phyloP scores from a whole-genome alignment of 2,888 invertebrate genomes.

The Drosophila lutescens region DNA sequence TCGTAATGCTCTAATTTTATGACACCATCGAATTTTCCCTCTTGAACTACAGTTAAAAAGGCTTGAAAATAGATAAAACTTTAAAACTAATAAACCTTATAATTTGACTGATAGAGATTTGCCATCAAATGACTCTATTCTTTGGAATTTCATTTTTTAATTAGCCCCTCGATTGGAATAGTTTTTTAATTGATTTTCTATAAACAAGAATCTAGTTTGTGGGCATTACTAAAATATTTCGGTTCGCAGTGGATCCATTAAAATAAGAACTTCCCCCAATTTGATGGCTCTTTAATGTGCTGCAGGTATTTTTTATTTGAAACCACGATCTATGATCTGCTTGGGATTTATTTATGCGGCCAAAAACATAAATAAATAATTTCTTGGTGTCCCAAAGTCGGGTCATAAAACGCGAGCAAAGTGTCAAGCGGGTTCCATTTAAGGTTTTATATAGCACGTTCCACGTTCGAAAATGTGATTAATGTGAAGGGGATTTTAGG shows the following conservation, averaged over 20 bases:
- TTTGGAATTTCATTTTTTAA: slow-evolving; percentile 70
- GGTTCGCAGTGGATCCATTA: slow-evolving; percentile 41
- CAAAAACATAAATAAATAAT: slow-evolving; percentile 27
- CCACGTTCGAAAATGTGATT: slow-evolving; percentile 33
- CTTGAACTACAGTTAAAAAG: slow-evolving; percentile 44
- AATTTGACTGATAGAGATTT: slow-evolving; percentile 56
- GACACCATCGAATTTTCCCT: slow-evolving; percentile 22
- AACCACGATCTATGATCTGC: slow-evolving; percentile 41
- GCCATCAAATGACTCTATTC: slow-evolving; percentile 69
- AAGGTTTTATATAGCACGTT: slow-evolving; percentile 55
- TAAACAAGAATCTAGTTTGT: slow-evolving; percentile 45
- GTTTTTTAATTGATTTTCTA: slow-evolving; percentile 76
- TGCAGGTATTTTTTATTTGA: slow-evolving; percentile 49
- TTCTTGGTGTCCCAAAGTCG: slow-evolving; percentile 42
- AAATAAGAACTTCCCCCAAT: slow-evolving; percentile 52
- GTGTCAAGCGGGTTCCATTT: slow-evolving; percentile 60
- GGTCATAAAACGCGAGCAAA: slow-evolving; percentile 57
- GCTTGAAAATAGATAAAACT: slow-evolving; percentile 49
- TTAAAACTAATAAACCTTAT: slow-evolving; percentile 64
- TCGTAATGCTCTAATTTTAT: slow-evolving; percentile 64
- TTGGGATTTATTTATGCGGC: slow-evolving; percentile 28
- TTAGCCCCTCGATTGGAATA: slow-evolving; percentile 56
- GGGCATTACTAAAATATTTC: slow-evolving; percentile 47
- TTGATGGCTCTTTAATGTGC: slow-evolving; percentile 74
- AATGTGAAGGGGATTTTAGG: slow-evolving; percentile 20